Conservation (phyloP, 2,797 vertebrate genomes). For the Naso thynnoides region DNA sequence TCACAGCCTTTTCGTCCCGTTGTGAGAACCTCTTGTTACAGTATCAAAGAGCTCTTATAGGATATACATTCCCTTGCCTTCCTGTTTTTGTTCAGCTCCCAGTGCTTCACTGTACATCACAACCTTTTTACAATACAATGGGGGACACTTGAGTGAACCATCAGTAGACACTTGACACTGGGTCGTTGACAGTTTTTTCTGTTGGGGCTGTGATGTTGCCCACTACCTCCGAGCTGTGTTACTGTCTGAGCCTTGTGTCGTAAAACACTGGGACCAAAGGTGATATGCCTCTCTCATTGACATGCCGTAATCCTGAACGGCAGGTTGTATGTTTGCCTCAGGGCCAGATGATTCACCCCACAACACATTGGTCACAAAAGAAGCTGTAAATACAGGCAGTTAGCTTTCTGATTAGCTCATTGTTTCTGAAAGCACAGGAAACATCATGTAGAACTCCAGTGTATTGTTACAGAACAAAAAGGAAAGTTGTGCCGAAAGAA, state of each 20-base stretch:
- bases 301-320: slow-evolving; percentile 48
- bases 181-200: slow-evolving; percentile 51
- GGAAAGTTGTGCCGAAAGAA: slow-evolving; percentile 28
- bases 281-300: slow-evolving; percentile 47
- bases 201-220: slow-evolving; percentile 41
- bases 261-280: slow-evolving; percentile 54
- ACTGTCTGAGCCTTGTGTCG: slow-evolving; percentile 36
- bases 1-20: slow-evolving; percentile 43
- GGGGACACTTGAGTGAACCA: slow-evolving; percentile 59
- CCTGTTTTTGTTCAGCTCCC: slow-evolving; percentile 55
- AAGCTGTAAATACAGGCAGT: slow-evolving; percentile 46
- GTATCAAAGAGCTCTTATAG: slow-evolving; percentile 63
- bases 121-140: slow-evolving; percentile 57
- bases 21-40: slow-evolving; percentile 67
- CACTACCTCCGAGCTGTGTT: slow-evolving; percentile 47
- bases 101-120: slow-evolving; percentile 63
- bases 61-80: slow-evolving; percentile 61
- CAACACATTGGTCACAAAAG: slow-evolving; percentile 49
- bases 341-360: slow-evolving; percentile 44
- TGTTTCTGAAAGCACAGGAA: slow-evolving; percentile 68
- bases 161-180: slow-evolving; percentile 66
- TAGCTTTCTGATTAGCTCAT: slow-evolving; percentile 56
- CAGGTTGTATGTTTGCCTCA: slow-evolving; percentile 47
- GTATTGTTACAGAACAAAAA: slow-evolving; percentile 28
- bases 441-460: slow-evolving; percentile 53